A percentile compares a stretch with the other conserved stretches of the same genome.
These are phyloP conservation scores for Rhopalosiphum maidis DNA, from an alignment of 1,140 invertebrate species.

Conservation along the genomic window DNA sequence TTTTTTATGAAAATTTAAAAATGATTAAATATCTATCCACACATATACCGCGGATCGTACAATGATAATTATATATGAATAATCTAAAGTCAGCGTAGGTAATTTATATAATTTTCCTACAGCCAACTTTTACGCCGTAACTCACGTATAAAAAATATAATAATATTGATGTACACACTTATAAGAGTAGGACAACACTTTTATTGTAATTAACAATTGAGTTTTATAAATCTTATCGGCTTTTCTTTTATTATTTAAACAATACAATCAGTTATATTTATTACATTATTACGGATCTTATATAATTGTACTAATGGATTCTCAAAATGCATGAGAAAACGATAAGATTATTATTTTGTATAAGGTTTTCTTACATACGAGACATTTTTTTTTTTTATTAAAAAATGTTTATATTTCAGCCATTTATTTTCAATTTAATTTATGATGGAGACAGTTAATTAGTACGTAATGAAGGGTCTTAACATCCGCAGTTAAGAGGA, in stretches of 20 bases:
- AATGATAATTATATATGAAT: background rate
- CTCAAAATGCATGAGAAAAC: background rate
- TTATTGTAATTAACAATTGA: background rate
- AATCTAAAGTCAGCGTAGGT: background rate
- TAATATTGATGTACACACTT: background rate
- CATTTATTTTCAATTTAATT: too few species aligned
- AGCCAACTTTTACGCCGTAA: background rate
- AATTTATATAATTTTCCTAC: background rate
- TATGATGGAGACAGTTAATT: too few species aligned
- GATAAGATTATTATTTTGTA: background rate
- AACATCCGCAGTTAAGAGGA: too few species aligned
- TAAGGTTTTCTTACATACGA: background rate
- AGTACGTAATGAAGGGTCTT: too few species aligned
- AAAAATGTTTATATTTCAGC: background rate
- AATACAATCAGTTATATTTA: background rate
- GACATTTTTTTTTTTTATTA: background rate
- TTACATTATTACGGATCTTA: background rate
- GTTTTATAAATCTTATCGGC: background rate
- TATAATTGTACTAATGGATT: background rate
- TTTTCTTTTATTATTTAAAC: background rate
- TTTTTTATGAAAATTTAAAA: background rate
- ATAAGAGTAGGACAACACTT: background rate
- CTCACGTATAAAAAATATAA: background rate
- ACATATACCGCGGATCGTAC: background rate
- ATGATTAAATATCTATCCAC: background rate